These are phyloP conservation scores for Halocynthia roretzi DNA, from an alignment of 23 tunicate species.

Conservation along the genomic window DNA sequence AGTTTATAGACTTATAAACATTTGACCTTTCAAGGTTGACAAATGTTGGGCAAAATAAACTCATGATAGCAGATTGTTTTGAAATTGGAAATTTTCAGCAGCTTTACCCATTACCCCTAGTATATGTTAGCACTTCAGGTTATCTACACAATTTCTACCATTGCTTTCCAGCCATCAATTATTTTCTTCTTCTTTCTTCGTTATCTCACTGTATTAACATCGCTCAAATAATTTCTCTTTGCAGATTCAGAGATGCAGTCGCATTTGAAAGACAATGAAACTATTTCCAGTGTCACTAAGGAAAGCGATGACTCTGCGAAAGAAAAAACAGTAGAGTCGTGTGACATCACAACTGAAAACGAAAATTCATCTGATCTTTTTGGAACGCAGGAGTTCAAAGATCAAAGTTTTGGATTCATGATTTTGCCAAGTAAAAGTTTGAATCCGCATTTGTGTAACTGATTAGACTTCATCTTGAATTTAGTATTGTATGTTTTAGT, in stretches of 20 bases:
- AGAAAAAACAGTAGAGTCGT: neutral
- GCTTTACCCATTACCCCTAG: no score
- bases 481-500: neutral
- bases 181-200: no score
- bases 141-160: no score
- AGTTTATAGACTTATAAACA: no score
- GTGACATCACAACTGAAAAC: constrained; percentile 14
- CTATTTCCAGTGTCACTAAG: neutral
- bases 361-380: constrained; percentile 10
- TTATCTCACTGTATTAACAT: no score
- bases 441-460: neutral
- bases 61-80: no score
- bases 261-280: neutral
- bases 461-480: neutral
- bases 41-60: no score
- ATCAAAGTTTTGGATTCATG: constrained; percentile 89
- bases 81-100: no score
- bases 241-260: neutral
- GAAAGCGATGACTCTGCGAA: neutral
- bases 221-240: no score
- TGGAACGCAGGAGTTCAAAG: neutral
- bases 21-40: no score
- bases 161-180: no score
- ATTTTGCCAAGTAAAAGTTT: constrained; percentile 44
- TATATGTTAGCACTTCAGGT: no score